Evolutionary conservation across 2,797 vertebrate species (phyloP), one percentile per base, ranked within the genome.

Genomic region (Artibeus lituratus): DNA sequence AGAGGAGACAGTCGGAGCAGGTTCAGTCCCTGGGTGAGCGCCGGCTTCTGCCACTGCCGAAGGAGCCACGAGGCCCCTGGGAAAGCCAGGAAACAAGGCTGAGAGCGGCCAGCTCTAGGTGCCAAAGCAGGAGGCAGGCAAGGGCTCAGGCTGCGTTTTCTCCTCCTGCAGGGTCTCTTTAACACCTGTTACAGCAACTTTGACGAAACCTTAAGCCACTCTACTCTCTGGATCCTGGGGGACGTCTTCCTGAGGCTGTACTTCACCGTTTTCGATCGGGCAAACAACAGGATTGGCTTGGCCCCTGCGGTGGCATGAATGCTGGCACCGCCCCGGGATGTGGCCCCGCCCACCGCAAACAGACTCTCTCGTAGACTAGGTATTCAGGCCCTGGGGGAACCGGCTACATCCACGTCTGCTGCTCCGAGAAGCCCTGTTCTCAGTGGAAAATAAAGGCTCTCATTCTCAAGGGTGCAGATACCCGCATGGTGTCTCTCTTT

Each of bases 201-300:
- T 0, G 65, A 72, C 0, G 59, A n/a, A 62, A 16, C 4, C 2
- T 16, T 4, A 7, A 4, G 5, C 0, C 1, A 5, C 29, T 2
- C n/a, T 0, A 51, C 69, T 16, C 16, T 98, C 90, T 97, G 98
- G 97, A 69, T 97, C 53, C 91, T 98, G 42, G 97, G 98, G 0
- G 95, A 97, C 2, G 89, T 97, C 57, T 98, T 98, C 93, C 90
- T 98, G 73, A 84, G 96, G 10, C 51, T 86, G 39, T 98, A 98
- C 22, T 96, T 97, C 86, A 94, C 95, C 0, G 95, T 97, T 7
- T 98, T 95, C 11, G 94, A 98, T n/a, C 53, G 91, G 24, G 91
- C 3, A 9, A 95, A 95, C 32, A 11, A 89, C 92, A 89, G 90
- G 65, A 49, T 95, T 4, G 96, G 97, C 76, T 55, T 97, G 88